Evolutionary conservation across 2,888 invertebrate species (phyloP), one percentile per base, ranked within the genome.

Genomic region (Himalopsyche anomala): DNA sequence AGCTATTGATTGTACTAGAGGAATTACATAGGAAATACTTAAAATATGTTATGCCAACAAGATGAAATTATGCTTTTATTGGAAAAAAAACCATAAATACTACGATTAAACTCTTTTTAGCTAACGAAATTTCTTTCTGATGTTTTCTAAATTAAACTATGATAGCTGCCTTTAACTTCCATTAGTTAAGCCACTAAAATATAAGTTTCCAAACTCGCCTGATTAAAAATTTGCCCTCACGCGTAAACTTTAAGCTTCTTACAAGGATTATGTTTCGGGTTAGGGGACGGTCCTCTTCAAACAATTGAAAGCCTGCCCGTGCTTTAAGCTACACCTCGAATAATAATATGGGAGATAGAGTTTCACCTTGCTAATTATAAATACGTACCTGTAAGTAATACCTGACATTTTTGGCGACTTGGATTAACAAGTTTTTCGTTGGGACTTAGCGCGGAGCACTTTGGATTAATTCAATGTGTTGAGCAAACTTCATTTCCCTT

Each of bases 191-290:
- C 19, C 62, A 62, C n/a, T 15, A 62, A 62, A 19, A 5, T 19
- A 9, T 19, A 62, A 9, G 28, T 19, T 28, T 62, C 62, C 11
- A n/a, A 62, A 62, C 62, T 19, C 19, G 6, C n/a, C 62, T 62
- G 62, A 62, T 62, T 62, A 62, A 62, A 62, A 62, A 62, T 19
- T 62, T 62, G 2, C 28, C 28, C 62, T 62, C 19, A 62, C 62
- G 62, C 62, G 62, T 62, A 62, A 62, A 62, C 62, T 62, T 62
- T 62, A 62, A 62, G 62, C 62, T 62, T 62, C 62, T 62, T 62
- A 62, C 19, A 19, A 62, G 62, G 62, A 62, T 62, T 62, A 62
- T 62, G 11, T 62, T 56, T 62, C 62, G 28, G 62, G 62, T 19
- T 62, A 19, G 62, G 62, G 62, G 62, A 62, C 51, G 62, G 62